Evolutionary conservation across 2,113 vertebrate species (phyloP), one percentile per base, ranked within the genome.

Genomic region (Leucopsar rothschildi): DNA sequence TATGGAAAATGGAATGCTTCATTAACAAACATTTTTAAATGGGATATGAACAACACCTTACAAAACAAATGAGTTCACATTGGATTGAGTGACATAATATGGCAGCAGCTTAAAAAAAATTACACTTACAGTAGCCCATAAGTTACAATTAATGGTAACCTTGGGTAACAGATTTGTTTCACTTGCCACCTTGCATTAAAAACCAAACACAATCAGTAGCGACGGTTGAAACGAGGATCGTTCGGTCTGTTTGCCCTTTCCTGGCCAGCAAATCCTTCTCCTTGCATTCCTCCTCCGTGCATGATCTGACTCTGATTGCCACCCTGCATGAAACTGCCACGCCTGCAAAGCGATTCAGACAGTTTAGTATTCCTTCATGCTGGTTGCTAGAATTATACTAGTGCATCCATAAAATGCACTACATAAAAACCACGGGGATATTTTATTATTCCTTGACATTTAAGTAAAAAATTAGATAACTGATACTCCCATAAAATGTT

Each of bases 301-400:
- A 99, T 98, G 93, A 99, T 98, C 70, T 99, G 99, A 82, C 98
- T 98, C 97, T 99, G 98, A 9, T 98, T 98, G 59, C 98, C 98
- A 1, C 98, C 97, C n/a, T 98, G 98, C 93, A 99, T 98, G 94
- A 99, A 99, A 83, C 98, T 97, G 66, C 99, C 98, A 5, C 98
- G 98, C 79, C 98, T 98, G n/a, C 4, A 61, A 94, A 84, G 71
- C 39, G 40, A 97, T 28, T 60, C 44, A 83, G 35, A 83, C 9
- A 28, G 33, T 35, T 33, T 13, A 39, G 10, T 35, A 42, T 31
- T 40, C 9, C 28, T 39, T 45, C 9, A 15, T 45, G 72, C 31
- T 25, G 12, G 22, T 2, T 84, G n/a, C 50, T 49, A 29, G 2
- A 70, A 73, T 42, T 42, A 42, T 42, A 42, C 40, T 42, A 42